Base-by-base conservation (phyloP, 2,113 vertebrate species). In the Cololabis saira region DNA sequence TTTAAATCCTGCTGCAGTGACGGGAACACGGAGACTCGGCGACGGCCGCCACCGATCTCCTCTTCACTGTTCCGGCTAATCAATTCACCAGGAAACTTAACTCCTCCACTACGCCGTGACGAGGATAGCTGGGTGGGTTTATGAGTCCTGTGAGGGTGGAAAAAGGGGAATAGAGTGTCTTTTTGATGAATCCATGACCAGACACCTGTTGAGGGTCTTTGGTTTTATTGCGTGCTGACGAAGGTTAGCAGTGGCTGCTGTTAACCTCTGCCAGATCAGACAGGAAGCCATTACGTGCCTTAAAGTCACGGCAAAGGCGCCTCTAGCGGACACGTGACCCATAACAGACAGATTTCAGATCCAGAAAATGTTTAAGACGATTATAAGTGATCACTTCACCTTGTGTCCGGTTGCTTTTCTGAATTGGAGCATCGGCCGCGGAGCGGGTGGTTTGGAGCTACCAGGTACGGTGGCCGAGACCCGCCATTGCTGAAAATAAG, bases 1-100 rank as follows among this genome's bases (percentile, higher is more conserved):
- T 84, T 87, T 89, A 79, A 61, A 60, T 59, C 54, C 61, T 42
- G 67, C 67, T 81, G 69, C 56, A 24, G 24, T 44, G 68, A 73
- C 57, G 60, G 55, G 47, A 18, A 71, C 61, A 57, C 56, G 0
- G 10, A 41, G 74, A 48, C 47, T 41, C 50, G 3, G 18, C 18
- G 19, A 22, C 17, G 1, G 1, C 53, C 45, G 73, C 21, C 74
- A 49, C 71, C 12, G 56, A 70, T 56, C 60, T 33, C 49, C 51
- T 65, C 53, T 55, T 8, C 61, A 13, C 54, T 1, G 21, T 22
- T 64, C 56, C 73, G 63, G 71, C 62, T 50, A 57, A 74, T 27
- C 30, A 33, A 17, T 47, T 22, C 27, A 3, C 30, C 5, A 37
- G 57, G 24, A 61, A 63, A 56, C 13, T 10, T 12, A 17, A 21